Evolutionary conservation across 2,797 vertebrate genomes (phyloP).

Genomic region (Coregonus suidteri): DNA sequence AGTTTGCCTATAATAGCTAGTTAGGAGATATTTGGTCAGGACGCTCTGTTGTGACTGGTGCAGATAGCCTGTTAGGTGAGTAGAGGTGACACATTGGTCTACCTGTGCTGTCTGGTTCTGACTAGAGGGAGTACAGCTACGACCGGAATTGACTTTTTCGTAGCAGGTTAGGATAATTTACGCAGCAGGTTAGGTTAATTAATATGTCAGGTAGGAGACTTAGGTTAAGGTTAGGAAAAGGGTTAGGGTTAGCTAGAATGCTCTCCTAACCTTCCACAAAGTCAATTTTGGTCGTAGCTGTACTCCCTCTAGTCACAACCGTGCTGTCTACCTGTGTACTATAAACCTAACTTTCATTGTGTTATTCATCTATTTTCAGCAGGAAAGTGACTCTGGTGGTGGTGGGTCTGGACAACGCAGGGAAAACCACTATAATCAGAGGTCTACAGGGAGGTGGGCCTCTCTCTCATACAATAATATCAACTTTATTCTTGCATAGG

Average conservation of each 20-base stretch:
- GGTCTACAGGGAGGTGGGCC: slow-evolving; percentile 81
- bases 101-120: not conserved
- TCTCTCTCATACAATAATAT: not conserved
- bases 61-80: not conserved
- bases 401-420: slow-evolving; percentile 82
- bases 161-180: too few relatives aligned
- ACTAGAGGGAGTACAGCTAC: too few relatives aligned
- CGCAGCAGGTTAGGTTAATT: too few relatives aligned
- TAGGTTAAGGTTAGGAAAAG: too few relatives aligned
- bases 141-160: too few relatives aligned
- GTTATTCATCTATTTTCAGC: not conserved
- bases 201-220: too few relatives aligned
- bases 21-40: not conserved
- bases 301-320: too few relatives aligned
- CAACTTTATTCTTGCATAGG: not conserved
- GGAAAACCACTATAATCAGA: slow-evolving; percentile 80
- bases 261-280: too few relatives aligned
- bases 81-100: not conserved
- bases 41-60: not conserved
- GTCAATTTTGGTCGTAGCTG: too few relatives aligned
- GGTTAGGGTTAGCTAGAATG: too few relatives aligned
- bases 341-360: not conserved
- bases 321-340: not conserved
- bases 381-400: slow-evolving; percentile 83
- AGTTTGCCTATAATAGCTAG: not conserved